Evolutionary conservation across 2,113 vertebrate genomes (phyloP).

Genomic region (Numenius arquata): DNA sequence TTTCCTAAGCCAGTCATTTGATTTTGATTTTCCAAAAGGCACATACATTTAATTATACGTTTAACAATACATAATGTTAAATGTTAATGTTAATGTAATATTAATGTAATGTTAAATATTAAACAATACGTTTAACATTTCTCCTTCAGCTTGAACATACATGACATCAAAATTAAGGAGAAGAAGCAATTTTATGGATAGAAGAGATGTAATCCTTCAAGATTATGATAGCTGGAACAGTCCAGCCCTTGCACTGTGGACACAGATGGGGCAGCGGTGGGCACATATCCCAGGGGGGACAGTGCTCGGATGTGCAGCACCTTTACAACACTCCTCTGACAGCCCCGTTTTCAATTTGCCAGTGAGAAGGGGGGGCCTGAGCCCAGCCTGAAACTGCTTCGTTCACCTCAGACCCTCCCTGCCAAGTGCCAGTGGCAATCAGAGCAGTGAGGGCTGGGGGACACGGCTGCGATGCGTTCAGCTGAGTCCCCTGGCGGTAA

Average conservation of each 20-base stretch:
- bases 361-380: neutral
- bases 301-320: neutral
- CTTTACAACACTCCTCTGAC: neutral
- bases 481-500: neutral
- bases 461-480: neutral
- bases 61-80: too few species aligned
- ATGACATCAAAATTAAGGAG: neutral
- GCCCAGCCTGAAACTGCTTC: neutral
- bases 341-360: neutral
- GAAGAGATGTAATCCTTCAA: neutral
- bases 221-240: neutral
- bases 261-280: accelerated
- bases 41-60: too few species aligned
- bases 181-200: neutral
- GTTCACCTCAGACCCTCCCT: neutral
- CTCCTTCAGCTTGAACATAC: neutral
- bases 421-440: neutral
- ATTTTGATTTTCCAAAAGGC: neutral
- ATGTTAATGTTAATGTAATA: too few species aligned
- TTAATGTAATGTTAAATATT: too few species aligned
- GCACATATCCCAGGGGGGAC: neutral
- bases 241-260: neutral
- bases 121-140: neutral
- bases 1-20: neutral
- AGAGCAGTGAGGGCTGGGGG: neutral